Evolutionary conservation across 1,140 invertebrate species (phyloP), one percentile per base, ranked within the genome.

Genomic region (Acromyrmex heyeri): DNA sequence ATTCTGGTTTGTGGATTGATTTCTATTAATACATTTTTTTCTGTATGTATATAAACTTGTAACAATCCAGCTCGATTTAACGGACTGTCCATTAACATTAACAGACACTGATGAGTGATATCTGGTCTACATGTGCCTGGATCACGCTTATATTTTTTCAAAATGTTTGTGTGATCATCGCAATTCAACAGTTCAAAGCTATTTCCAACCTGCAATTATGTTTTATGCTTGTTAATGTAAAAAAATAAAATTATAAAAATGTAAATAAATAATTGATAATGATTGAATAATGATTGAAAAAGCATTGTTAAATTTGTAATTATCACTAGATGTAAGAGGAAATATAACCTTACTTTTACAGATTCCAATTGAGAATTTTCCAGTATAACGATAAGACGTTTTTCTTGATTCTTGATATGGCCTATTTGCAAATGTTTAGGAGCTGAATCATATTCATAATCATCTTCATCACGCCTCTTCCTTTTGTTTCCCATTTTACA

Each of bases 1-100:
- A 99, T 99, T 93, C 99, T 97, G 10, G 99, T 99, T 95, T 99
- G 99, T 64, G 99, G 99, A 96, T 99, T 99, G 30, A 99, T 97
- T 97, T 99, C 99, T 92, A 99, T 99, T 0, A 99, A 95, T 62
- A 99, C 99, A 97, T 99, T 99, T 93, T 98, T 98, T 91, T 97
- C 98, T 57, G 99, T 99, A 89, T 98, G 98, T 86, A 99, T 96
- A 93, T 99, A 99, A 0, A 99, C 98, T 96, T 98, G 98, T 18
- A 98, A 94, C 12, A 98, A 94, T 18, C 98, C 98, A 79, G 98
- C 98, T 91, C 98, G 95, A 92, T 99, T 99, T 18, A 99, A 95
- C 0, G 99, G 99, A 91, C 98, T 99, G 93, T 99, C 99, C 95
- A 99, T 97, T 55, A 99, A 95, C 99, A 99, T 99, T 0, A 99